Base-by-base conservation (phyloP, 2,888 invertebrate genomes). In the Caenorhabditis sp. region DNA sequence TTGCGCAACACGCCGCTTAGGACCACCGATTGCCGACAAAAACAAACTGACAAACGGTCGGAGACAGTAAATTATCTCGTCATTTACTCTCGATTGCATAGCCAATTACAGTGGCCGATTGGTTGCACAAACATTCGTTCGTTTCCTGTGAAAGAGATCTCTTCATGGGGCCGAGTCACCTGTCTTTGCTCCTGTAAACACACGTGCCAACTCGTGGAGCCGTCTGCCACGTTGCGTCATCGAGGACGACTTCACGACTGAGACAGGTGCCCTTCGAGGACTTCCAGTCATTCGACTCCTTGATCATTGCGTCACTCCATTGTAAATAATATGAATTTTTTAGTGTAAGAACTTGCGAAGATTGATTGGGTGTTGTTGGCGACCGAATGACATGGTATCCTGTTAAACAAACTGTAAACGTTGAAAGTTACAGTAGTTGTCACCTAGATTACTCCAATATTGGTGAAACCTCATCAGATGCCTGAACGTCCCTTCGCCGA, bases 191-290 rank as follows among this genome's bases (percentile, higher is more conserved):
- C 37, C 9, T 9, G 15, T 55, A 55, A 65, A 65, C 65, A 65
- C 37, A 39, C 27, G 39, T 55, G 45, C 37, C 55, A 45, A 58
- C 4, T 43, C 8, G 50, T 20, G 20, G n/a, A 55, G 55, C 65
- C 55, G 65, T 65, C 65, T 65, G 65, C 65, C 65, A 65, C 55
- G 55, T 65, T 65, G 46, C 65, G 65, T 45, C 45, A 65, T 32
- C 20, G 9, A 37, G 37, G 26, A 48, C 39, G 53, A 63, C 27
- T 62, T 50, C 26, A 27, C 24, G n/a, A n/a, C n/a, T n/a, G 20
- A 32, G 39, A 39, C 55, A 55, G 37, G 37, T 55, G 39, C 39
- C 26, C 55, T 43, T 24, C 2, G n/a, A 41, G 2, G 43, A 26
- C 45, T 32, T 39, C 43, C 53, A 62, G 52, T 32, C 39, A 52